Evolutionary conservation across 2,113 vertebrate genomes (phyloP), one percentile per base, ranked within the genome.

Genomic region (Malaclemys terrapin): DNA sequence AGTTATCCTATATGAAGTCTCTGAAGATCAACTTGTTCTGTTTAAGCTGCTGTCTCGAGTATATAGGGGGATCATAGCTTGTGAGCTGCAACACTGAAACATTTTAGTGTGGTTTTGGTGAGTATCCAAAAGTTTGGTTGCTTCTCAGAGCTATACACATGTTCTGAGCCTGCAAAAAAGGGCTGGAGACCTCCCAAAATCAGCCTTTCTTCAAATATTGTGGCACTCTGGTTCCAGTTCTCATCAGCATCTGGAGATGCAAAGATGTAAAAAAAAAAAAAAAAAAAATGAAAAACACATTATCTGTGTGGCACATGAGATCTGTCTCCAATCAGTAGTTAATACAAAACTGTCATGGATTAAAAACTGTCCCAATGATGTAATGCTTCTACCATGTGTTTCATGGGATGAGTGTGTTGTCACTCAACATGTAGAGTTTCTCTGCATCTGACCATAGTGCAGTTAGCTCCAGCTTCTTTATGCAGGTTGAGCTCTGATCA

Each of bases 261-360:
- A 93, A 42, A 69, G 27, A 42, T 85, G 5, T 12, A 59, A 49
- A 49, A 54, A 42, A 89, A 38, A 50, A 42, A 45, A 45, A 45
- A 47, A 38, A 50, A 42, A 45, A 45, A 45, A 47, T 93, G 16
- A 14, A 9, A 78, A 90, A 75, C 13, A 65, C 0, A 0, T 91
- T 91, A 79, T 82, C 47, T 88, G 47, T 45, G 24, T 47, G 87
- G n/a, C 29, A 29, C 31, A 50, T 31, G 82, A n/a, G 35, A 2
- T 8, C 79, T 94, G 87, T 3, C 0, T 19, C 29, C 5, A 88
- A 96, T 86, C 29, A 72, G 38, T 42, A 49, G 29, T 13, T 91
- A 84, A 57, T 49, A 65, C 47, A 90, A 25, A 76, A 88, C 75
- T 97, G 93, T 89, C 91, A 96, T 95, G 88, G 62, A 14, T 1